Conservation (phyloP, 2,888 invertebrate genomes). For the Abscondita cerata region DNA sequence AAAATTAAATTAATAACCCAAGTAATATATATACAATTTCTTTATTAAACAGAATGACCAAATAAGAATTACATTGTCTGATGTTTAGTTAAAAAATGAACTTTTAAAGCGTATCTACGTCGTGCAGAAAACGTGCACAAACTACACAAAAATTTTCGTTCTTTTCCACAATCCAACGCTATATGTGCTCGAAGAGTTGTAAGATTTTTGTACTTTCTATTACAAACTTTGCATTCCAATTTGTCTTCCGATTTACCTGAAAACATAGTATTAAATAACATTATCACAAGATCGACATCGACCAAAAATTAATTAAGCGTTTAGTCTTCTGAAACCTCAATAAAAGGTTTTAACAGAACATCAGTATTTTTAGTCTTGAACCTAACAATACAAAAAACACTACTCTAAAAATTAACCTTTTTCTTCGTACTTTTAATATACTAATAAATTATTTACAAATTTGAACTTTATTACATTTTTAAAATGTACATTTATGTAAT, state of each 20-base stretch:
- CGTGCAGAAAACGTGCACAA: constrained; percentile 36
- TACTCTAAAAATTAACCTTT: too few species aligned
- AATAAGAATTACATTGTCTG: too few species aligned
- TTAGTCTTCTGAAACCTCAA: too few species aligned
- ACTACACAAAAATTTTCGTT: constrained; percentile 33
- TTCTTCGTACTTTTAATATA: too few species aligned
- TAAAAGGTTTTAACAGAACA: too few species aligned
- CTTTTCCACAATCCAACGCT: constrained; percentile 24
- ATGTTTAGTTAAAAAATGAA: constrained; percentile 32
- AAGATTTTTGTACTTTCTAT: constrained; percentile 18
- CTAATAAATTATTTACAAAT: too few species aligned
- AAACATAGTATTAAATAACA: neutral
- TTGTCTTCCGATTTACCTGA: neutral
- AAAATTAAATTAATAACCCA: too few species aligned
- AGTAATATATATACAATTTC: too few species aligned
- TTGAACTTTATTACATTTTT: neutral
- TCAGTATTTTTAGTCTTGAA: too few species aligned
- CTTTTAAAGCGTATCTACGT: constrained; percentile 39
- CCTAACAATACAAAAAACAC: too few species aligned
- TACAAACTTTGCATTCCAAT: constrained; percentile 8
- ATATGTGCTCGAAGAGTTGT: constrained; percentile 13
- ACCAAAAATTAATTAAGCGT: too few species aligned
- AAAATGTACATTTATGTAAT: constrained; percentile 2
- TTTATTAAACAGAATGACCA: too few species aligned
- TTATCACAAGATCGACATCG: neutral